phyloP scores from a whole-genome alignment of 2,797 vertebrate genomes.

The Acanthornis magna region DNA sequence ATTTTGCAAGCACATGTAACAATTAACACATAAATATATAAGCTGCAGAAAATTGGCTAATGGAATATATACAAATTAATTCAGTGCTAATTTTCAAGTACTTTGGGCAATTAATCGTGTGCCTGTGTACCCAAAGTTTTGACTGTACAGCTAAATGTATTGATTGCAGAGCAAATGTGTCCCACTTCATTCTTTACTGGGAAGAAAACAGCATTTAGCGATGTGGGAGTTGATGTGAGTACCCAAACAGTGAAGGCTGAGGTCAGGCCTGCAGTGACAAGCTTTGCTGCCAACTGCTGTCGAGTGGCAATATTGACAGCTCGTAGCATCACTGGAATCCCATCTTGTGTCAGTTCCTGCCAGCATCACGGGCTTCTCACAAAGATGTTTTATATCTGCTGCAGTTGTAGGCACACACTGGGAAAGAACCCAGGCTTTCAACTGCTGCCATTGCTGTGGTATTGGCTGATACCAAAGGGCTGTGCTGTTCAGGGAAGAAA shows the following conservation, averaged over 20 bases:
- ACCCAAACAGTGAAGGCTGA: background rate
- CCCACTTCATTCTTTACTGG: background rate
- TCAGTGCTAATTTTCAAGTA: background rate
- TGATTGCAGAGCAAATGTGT: background rate
- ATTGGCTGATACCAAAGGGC: background rate
- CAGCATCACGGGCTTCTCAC: background rate
- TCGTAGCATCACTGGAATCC: background rate
- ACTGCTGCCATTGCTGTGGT: background rate
- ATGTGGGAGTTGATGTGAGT: background rate
- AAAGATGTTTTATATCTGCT: background rate
- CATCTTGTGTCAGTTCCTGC: background rate
- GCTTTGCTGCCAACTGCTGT: background rate
- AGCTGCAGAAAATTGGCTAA: background rate
- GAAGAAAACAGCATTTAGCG: background rate
- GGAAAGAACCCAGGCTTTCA: background rate
- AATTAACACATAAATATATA: background rate
- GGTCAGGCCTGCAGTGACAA: background rate
- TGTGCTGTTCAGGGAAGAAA: background rate
- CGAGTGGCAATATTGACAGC: background rate
- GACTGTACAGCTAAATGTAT: background rate
- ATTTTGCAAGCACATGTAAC: background rate
- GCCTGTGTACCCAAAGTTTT: background rate
- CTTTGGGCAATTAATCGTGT: background rate
- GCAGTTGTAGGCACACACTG: background rate
- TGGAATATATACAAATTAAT: background rate